These are phyloP conservation scores for Pardalotus punctatus DNA, from an alignment of 2,113 vertebrate species.

Conservation along the genomic window DNA sequence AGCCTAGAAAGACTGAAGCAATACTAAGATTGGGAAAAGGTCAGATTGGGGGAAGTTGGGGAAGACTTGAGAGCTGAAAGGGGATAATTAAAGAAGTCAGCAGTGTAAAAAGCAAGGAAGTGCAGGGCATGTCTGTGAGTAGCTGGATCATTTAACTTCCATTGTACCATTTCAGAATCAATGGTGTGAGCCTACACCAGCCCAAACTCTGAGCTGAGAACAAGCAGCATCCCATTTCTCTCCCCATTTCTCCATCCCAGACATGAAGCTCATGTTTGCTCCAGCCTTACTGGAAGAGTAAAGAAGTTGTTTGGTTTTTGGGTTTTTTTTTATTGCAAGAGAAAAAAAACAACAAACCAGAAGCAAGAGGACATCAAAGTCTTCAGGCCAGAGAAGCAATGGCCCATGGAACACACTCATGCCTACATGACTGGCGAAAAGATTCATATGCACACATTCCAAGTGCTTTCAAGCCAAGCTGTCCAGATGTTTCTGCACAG, in stretches of 20 bases:
- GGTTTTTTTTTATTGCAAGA: neutral
- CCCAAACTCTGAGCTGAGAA: neutral
- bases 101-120: neutral
- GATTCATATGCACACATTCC: neutral
- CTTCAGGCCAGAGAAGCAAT: neutral
- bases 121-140: neutral
- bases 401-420: neutral
- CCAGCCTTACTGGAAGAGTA: neutral
- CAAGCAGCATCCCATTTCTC: neutral
- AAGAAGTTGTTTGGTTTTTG: neutral
- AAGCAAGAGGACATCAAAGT: neutral
- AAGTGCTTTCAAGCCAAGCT: neutral
- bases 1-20: neutral
- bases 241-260: neutral
- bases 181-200: neutral
- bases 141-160: neutral
- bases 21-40: neutral
- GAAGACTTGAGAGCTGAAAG: neutral
- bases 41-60: neutral
- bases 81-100: neutral
- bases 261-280: neutral
- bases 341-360: neutral
- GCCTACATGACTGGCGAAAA: neutral
- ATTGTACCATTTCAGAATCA: neutral
- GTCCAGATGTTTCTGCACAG: slow-evolving; percentile 27